Conservation (phyloP, 2,888 invertebrate genomes). For the Drosophila melanosoma region DNA sequence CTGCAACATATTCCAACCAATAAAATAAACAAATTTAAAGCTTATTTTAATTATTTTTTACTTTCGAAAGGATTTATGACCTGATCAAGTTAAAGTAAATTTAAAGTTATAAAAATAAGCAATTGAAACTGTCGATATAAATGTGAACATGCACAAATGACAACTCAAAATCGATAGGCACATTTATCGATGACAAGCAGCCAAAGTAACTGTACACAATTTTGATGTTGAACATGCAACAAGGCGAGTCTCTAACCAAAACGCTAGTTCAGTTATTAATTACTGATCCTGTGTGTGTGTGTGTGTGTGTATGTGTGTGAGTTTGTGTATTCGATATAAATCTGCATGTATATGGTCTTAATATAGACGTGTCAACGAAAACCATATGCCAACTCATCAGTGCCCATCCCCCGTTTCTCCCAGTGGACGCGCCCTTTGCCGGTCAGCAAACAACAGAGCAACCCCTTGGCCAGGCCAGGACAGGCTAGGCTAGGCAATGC, state of each 20-base stretch:
- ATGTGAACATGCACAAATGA: background rate
- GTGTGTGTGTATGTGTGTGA: slow-evolving; percentile 4
- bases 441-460: slow-evolving; percentile 26
- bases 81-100: background rate
- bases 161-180: background rate
- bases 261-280: slow-evolving; percentile 53
- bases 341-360: slow-evolving; percentile 45
- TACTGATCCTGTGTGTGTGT: slow-evolving; percentile 29
- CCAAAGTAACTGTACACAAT: background rate
- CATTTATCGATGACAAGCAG: slow-evolving; percentile 14
- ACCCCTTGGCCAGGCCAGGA: slow-evolving; percentile 25
- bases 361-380: slow-evolving; percentile 41
- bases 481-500: background rate
- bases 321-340: slow-evolving; percentile 22
- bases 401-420: background rate
- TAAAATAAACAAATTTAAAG: too few relatives aligned
- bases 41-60: too few relatives aligned
- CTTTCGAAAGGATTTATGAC: background rate
- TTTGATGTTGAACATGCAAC: slow-evolving; percentile 15
- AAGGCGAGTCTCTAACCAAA: slow-evolving; percentile 31
- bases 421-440: slow-evolving; percentile 42
- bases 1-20: background rate
- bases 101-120: background rate
- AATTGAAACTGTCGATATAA: background rate
- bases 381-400: background rate